phyloP scores from a whole-genome alignment of 2,888 invertebrate genomes.

The Thereva nobilitata region DNA sequence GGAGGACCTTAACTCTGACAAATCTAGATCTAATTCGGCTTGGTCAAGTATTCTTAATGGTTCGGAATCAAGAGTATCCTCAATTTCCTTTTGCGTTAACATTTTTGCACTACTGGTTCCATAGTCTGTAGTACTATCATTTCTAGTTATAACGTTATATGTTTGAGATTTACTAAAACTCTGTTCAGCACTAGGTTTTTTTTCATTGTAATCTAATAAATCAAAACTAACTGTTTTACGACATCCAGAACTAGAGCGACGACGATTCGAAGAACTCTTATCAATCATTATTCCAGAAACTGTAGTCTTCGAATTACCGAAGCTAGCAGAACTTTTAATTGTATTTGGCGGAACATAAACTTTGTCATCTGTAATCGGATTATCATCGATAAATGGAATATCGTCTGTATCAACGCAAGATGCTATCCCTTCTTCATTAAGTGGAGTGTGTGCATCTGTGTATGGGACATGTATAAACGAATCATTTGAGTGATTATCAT shows the following conservation, averaged over 20 bases:
- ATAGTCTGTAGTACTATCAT: constrained; percentile 33
- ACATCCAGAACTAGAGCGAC: constrained; percentile 46
- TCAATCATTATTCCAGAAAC: constrained; percentile 46
- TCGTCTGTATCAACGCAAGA: constrained; percentile 55
- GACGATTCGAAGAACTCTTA: constrained; percentile 42
- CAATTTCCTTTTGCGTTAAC: constrained; percentile 19
- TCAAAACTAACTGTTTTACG: constrained; percentile 59
- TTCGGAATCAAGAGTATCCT: constrained; percentile 1
- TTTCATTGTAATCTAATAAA: constrained; percentile 46
- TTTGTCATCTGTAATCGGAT: constrained; percentile 51
- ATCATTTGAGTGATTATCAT: constrained; percentile 50
- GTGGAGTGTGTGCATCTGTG: constrained; percentile 54
- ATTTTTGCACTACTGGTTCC: constrained; percentile 34
- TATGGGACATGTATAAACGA: constrained; percentile 50
- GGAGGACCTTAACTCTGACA: constrained; percentile 52
- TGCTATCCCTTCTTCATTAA: constrained; percentile 56
- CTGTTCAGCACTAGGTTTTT: constrained; percentile 36
- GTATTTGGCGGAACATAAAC: constrained; percentile 45
- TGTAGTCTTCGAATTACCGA: constrained; percentile 16
- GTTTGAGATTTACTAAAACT: constrained; percentile 37
- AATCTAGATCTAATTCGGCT: constrained; percentile 46
- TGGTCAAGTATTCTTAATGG: constrained; percentile 28
- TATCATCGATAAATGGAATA: constrained; percentile 60
- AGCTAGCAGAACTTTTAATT: constrained; percentile 6
- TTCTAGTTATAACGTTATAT: constrained; percentile 38